Evolutionary conservation across 2,888 invertebrate genomes (phyloP), one percentile per base, ranked within the genome.

Genomic region (Drosophila cognata): DNA sequence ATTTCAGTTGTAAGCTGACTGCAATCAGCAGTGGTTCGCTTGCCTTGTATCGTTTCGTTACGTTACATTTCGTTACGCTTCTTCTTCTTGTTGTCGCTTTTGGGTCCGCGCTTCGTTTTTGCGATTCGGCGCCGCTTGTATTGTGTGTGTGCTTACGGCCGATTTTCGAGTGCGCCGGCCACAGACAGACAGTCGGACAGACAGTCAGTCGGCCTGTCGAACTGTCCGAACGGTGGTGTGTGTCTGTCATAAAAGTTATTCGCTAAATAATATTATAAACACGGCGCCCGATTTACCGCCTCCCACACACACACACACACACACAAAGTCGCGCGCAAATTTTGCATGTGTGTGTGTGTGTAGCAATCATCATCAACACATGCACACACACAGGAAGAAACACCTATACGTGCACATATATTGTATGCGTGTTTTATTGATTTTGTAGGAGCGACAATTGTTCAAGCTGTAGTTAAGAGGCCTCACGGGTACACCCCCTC

Each of bases 1-100:
- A 91, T 91, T 88, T 92, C 89, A 92, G 92, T 92, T 92, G 92
- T 92, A 91, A 91, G 92, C 92, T 91, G 92, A 91, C 92, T 92
- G 92, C 92, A 92, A 92, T 91, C 91, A 92, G 91, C 91, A 90
- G 89, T 92, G 92, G 91, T 91, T 91, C 91, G 91, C 91, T 91
- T 91, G 91, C 88, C 86, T 87, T 60, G 53, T 59, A 71, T 77
- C 69, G 71, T 21, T 62, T 46, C 71, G 61, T 71, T 71, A 64
- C 75, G 66, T 68, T 76, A 71, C 59, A 50, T 64, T 71, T 29
- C 56, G 16, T 46, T 46, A 46, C 46, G 46, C 46, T 46, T 46
- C 46, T 46, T 25, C 21, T 46, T 21, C 21, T 46, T 46, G 41
- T n/a, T 43, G 46, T 21, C 8, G 46, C 25, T 25, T 46, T 46